These are phyloP conservation scores for Grus americana DNA, from an alignment of 2,113 vertebrate genomes.

Conservation along the genomic window DNA sequence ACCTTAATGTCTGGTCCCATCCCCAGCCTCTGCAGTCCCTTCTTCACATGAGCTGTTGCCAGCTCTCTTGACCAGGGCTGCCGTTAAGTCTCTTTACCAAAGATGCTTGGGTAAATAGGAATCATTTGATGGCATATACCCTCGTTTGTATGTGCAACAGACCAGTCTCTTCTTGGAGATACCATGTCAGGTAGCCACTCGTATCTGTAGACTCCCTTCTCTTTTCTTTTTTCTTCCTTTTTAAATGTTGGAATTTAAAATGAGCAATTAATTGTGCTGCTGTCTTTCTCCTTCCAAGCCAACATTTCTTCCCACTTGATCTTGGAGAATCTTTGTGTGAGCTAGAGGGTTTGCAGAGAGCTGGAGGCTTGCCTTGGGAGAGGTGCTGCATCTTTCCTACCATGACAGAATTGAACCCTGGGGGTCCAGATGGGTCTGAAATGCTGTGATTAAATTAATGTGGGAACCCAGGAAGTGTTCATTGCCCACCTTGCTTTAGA, in stretches of 20 bases:
- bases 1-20: neutral
- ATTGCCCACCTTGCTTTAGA: neutral
- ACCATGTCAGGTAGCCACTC: neutral
- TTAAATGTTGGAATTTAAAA: neutral
- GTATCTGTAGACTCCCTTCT: neutral
- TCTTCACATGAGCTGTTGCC: neutral
- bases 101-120: neutral
- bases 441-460: neutral
- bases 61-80: neutral
- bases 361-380: neutral
- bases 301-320: neutral
- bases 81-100: neutral
- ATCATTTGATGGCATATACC: neutral
- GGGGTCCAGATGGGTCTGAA: neutral
- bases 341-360: neutral
- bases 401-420: neutral
- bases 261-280: neutral
- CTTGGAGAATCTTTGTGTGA: neutral
- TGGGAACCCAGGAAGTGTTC: neutral
- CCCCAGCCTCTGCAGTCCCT: neutral
- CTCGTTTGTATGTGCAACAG: neutral
- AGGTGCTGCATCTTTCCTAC: neutral
- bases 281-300: neutral
- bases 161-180: neutral
- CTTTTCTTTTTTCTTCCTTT: neutral